These are phyloP conservation scores for Notechis scutatus DNA, from an alignment of 2,113 vertebrate genomes.

Conservation along the genomic window DNA sequence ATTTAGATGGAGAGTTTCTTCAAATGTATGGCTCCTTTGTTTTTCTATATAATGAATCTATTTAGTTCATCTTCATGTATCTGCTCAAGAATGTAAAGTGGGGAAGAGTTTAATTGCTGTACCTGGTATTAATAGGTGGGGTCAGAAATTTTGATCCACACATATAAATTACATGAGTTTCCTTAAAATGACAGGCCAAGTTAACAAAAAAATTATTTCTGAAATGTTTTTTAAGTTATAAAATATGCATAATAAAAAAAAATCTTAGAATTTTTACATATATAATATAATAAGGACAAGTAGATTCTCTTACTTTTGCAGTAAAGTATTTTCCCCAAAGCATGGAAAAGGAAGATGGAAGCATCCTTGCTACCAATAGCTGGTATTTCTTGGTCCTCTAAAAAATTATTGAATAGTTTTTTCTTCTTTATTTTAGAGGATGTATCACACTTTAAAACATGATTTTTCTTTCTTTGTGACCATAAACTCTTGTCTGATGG, in stretches of 20 bases:
- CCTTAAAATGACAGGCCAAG: neutral
- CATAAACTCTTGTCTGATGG: slow-evolving; percentile 68
- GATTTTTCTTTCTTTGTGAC: slow-evolving; percentile 68
- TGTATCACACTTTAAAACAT: slow-evolving; percentile 54
- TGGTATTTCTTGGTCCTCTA: slow-evolving; percentile 69
- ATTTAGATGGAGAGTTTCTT: neutral
- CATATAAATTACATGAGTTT: neutral
- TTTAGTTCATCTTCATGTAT: neutral
- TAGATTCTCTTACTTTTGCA: slow-evolving; percentile 87
- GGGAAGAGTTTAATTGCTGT: neutral
- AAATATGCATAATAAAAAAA: neutral
- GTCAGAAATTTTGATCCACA: neutral
- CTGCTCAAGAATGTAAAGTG: neutral
- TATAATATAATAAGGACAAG: neutral
- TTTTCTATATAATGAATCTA: neutral
- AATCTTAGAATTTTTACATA: neutral
- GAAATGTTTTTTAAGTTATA: neutral
- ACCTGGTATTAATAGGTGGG: neutral
- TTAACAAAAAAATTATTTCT: neutral
- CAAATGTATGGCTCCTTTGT: neutral
- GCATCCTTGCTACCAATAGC: slow-evolving; percentile 88
- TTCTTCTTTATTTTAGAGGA: slow-evolving; percentile 65
- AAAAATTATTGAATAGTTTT: slow-evolving; percentile 58
- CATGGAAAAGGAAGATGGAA: slow-evolving; percentile 93
- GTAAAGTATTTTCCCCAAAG: slow-evolving; percentile 93